Evolutionary conservation across 1,140 invertebrate species (phyloP), one percentile per base, ranked within the genome.

Genomic region (Heliconius hewitsoni): DNA sequence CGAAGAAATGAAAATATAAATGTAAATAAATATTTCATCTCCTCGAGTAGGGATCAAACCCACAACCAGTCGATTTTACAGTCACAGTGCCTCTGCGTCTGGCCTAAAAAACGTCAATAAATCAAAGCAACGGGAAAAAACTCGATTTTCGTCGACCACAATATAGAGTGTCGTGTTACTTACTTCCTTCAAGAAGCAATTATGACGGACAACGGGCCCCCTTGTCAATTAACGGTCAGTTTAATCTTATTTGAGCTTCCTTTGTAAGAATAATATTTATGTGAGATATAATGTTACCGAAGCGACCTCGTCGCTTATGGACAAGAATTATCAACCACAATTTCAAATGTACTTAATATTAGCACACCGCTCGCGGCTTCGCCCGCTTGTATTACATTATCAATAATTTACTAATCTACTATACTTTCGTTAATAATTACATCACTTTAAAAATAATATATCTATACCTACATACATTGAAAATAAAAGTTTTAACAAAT

Each of bases 201-300:
- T 91, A 91, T 84, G 80, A 81, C 76, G 86, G 83, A 93, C 91
- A 92, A 90, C 86, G 85, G 86, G 80, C 85, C 91, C 87, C 87
- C 86, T 92, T 90, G 89, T 89, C 89, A 92, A 89, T 92, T 86
- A 90, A 87, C 86, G 84, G 85, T 81, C 87, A 90, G 86, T 89
- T 91, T 89, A 90, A 92, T 91, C 91, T 89, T 86, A 89, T 90
- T 90, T 87, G 81, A 90, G 87, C 86, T 89, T 90, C 89, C 89
- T 90, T 80, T 85, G 77, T 84, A 85, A 85, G 83, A 84, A 82
- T 85, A 81, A 81, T 78, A 87, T 82, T 84, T 82, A 84, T 79
- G 73, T 42, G 73, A 52, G 50, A 73, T 84, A 79, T 60, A 74
- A 55, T 81, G 74, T 85, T 85, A 82, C 81, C n/a, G 46, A 8